Evolutionary conservation across 2,888 invertebrate species (phyloP), one percentile per base, ranked within the genome.

Genomic region (Hemicrepidius hirtus): DNA sequence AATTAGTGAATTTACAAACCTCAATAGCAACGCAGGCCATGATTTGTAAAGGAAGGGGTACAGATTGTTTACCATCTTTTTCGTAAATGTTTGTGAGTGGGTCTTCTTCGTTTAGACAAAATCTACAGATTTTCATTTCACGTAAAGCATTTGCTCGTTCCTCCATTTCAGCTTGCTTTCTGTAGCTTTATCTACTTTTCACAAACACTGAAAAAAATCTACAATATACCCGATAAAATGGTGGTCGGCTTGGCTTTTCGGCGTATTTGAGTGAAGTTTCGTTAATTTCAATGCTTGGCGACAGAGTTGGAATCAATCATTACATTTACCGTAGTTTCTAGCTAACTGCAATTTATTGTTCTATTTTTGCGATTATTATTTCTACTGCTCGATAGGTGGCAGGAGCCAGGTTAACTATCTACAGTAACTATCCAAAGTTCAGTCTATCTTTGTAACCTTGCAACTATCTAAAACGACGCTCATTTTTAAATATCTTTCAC

Each of bases 11-110:
- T 66, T 77, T 80, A 84, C 83, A 75, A 83, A 94, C 94, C 93
- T 95, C 94, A 79, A 94, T 91, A 71, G 93, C 90, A 76, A 93
- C 89, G 83, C 93, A 92, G 64, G 94, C 92, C 91, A 94, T 91
- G 81, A 94, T 92, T 88, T 94, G 94, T 79, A 94, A 85, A 67
- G 92, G 89, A 79, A 94, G 88, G 78, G 92, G 91, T 78, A 92
- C 90, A 72, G 89, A 87, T 81, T 90, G 90, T 85, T 91, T 92
- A 80, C 87, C 86, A 81, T 89, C 88, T 80, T 88, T 89, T 79
- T 91, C 90, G 84, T 92, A 93, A 82, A 95, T 91, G 85, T 89
- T 92, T 76, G 88, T 88, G 75, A 94, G 86, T 68, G 91, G 88
- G 75, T 88, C 89, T 78, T 90, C 89, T 83, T 91, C 90, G 73